Conservation (phyloP, 2,888 invertebrate genomes). For the Gastrophysa polygoni region DNA sequence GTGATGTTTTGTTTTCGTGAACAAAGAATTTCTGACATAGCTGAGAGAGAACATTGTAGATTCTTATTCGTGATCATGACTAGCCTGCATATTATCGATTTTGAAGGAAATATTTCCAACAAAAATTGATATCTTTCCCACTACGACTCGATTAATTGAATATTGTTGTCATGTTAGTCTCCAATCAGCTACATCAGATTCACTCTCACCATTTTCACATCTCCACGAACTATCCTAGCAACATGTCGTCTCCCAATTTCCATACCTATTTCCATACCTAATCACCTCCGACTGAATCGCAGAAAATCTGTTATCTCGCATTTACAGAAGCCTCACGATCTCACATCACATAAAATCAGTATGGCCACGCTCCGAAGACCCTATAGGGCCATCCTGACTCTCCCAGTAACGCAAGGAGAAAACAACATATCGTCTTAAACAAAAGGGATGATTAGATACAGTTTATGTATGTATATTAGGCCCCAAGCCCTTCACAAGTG, state of each 20-base stretch:
- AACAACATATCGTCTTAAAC: constrained; percentile 43
- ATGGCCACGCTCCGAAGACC: constrained; percentile 43
- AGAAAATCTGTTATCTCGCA: constrained; percentile 26
- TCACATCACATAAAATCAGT: constrained; percentile 46
- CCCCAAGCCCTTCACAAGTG: constrained; percentile 15
- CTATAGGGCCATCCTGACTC: constrained; percentile 30
- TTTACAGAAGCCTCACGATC: constrained; percentile 30
- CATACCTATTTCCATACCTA: constrained; percentile 10
- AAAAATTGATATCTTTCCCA: too few species aligned
- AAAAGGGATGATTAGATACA: constrained; percentile 57
- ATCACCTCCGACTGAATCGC: constrained; percentile 11
- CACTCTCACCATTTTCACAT: too few species aligned
- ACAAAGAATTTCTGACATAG: too few species aligned
- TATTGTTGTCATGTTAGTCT: too few species aligned
- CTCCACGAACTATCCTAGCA: neutral
- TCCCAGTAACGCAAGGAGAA: constrained; percentile 21
- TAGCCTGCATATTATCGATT: too few species aligned
- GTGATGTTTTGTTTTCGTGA: too few species aligned
- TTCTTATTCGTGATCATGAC: too few species aligned
- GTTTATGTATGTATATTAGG: constrained; percentile 54
- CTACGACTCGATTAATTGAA: too few species aligned
- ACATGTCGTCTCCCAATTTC: neutral
- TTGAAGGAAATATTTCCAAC: too few species aligned
- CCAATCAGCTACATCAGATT: too few species aligned
- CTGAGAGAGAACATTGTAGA: too few species aligned